Evolutionary conservation across 1,140 invertebrate genomes (phyloP).

Genomic region (Atta cephalotes): DNA sequence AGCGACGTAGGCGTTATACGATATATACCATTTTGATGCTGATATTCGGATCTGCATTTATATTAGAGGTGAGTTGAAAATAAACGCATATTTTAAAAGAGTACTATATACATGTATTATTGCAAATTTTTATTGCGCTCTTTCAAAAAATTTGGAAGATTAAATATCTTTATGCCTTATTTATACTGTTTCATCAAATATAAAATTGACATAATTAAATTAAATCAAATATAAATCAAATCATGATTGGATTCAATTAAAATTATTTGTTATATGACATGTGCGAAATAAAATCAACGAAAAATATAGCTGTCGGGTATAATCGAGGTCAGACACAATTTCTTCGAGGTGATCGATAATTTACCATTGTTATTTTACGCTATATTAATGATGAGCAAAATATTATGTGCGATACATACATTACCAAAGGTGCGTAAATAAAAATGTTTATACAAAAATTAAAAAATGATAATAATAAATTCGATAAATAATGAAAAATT

Average conservation of each 20-base stretch:
- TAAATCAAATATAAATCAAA: not conserved
- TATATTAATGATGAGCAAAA: not conserved
- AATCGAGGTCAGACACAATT: not conserved
- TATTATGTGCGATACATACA: not conserved
- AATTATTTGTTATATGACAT: not conserved
- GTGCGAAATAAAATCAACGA: not conserved
- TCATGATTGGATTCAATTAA: not conserved
- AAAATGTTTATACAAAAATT: not conserved
- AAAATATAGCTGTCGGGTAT: not conserved
- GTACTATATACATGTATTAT: not conserved
- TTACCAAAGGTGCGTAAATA: conserved; percentile 28
- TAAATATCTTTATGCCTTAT: not conserved
- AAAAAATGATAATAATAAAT: not conserved
- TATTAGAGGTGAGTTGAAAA: not conserved
- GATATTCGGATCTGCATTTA: conserved; percentile 20
- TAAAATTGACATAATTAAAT: not conserved
- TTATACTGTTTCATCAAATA: no score
- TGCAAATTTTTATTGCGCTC: not conserved
- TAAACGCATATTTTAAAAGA: not conserved
- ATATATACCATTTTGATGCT: conserved; percentile 12
- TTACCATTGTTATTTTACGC: not conserved
- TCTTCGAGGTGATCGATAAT: conserved; percentile 16
- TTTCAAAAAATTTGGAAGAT: not conserved
- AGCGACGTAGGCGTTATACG: not conserved
- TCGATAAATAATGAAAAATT: not conserved